These are phyloP conservation scores for Eunapius fragilis DNA, from an alignment of 37 sponge, comb jelly and placozoan species.

Conservation along the genomic window DNA sequence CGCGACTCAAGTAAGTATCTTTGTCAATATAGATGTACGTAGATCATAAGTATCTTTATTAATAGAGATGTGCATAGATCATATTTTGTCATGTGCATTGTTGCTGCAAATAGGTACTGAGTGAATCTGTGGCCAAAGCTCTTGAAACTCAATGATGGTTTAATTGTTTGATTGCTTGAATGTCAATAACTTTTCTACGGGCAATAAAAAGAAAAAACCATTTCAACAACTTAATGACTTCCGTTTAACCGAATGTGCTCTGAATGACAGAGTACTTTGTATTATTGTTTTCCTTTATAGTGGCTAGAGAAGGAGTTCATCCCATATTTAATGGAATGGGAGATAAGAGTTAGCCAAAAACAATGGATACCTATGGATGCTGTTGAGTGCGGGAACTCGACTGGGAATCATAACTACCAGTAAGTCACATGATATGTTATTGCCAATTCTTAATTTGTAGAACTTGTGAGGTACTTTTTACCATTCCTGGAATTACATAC, in stretches of 20 bases:
- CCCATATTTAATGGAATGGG: conserved; percentile 18
- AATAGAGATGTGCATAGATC: conserved; percentile 1
- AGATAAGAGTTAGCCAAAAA: background rate
- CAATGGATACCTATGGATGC: conserved; percentile 2
- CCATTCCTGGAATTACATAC: conserved; percentile 8
- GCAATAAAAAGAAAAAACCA: background rate
- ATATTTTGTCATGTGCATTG: background rate
- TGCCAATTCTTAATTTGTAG: background rate
- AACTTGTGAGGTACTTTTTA: conserved; percentile 30
- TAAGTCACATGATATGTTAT: background rate
- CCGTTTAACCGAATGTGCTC: conserved; percentile 1
- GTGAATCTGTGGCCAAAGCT: conserved; percentile 37
- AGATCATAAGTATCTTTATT: conserved; percentile 3
- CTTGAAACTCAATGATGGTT: conserved; percentile 10
- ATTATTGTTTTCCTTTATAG: background rate
- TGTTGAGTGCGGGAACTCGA: conserved; percentile 16
- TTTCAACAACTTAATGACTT: conserved; percentile 15
- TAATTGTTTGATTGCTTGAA: conserved; percentile 55
- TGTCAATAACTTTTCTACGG: conserved; percentile 23
- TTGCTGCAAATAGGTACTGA: conserved; percentile 21
- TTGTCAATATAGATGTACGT: conserved; percentile 5
- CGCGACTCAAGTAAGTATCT: conserved; percentile 15
- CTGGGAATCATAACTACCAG: conserved; percentile 22
- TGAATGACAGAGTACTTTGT: background rate
- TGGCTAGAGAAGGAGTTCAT: conserved; percentile 27